phyloP scores from a whole-genome alignment of 2,797 vertebrate species.

The Eurystomus glaucurus region DNA sequence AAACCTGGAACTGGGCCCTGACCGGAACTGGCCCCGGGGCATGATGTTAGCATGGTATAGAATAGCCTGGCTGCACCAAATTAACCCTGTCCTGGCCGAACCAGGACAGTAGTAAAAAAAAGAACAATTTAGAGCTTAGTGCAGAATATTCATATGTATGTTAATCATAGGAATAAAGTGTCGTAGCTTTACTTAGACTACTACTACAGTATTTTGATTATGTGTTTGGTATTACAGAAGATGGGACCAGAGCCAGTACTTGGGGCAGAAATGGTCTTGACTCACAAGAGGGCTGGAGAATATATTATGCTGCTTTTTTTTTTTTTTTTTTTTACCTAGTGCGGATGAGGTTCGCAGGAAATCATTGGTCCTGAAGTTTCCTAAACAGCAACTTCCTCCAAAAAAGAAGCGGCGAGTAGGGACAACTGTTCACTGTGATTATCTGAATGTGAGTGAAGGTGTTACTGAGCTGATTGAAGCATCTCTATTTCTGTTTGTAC shows the following conservation, averaged over 20 bases:
- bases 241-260: background rate
- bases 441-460: constrained; percentile 91
- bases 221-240: background rate
- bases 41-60: too few relatives aligned
- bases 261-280: background rate
- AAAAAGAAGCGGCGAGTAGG: constrained; percentile 98
- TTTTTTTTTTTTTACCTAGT: constrained; percentile 79
- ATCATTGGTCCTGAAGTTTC: constrained; percentile 97
- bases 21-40: too few relatives aligned
- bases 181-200: background rate
- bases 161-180: background rate
- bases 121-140: background rate
- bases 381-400: constrained; percentile 96
- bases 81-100: too few relatives aligned
- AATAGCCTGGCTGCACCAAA: too few relatives aligned
- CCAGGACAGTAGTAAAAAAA: background rate
- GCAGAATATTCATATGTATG: background rate
- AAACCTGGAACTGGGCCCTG: too few relatives aligned
- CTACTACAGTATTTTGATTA: rapidly evolving
- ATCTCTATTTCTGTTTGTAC: background rate
- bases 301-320: background rate
- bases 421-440: constrained; percentile 97
- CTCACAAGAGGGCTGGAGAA: background rate
- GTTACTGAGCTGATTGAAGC: background rate
- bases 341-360: constrained; percentile 98